phyloP scores from a whole-genome alignment of 2,888 invertebrate species.

The Tinea semifulvella region DNA sequence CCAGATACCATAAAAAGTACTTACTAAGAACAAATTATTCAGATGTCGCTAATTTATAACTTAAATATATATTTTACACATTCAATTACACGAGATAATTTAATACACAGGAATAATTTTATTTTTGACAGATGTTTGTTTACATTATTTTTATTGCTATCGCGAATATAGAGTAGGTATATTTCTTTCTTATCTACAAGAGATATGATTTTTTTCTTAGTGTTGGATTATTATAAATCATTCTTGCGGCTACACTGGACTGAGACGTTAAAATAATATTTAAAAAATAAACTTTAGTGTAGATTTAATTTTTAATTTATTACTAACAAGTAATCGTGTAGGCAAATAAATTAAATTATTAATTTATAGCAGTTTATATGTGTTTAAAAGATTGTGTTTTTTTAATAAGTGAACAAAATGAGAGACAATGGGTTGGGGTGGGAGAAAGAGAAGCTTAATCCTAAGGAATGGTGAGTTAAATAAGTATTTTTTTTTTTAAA shows the following conservation, averaged over 20 bases:
- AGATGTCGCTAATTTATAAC: no score
- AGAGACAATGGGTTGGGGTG: conserved; percentile 28
- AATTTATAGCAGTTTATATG: background rate
- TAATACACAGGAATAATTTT: no score
- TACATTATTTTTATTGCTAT: no score
- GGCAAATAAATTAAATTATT: background rate
- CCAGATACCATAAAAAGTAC: no score
- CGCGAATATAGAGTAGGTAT: no score
- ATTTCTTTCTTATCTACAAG: background rate
- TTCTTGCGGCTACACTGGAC: background rate
- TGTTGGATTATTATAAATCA: background rate
- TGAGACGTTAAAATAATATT: background rate
- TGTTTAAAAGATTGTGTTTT: conserved; percentile 19
- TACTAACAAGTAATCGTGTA: no score
- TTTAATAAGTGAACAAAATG: conserved; percentile 28
- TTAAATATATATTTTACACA: no score
- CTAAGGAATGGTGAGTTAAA: conserved; percentile 47
- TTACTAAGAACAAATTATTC: no score
- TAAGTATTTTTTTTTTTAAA: no score
- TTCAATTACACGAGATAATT: no score
- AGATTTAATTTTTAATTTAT: background rate
- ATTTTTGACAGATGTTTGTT: no score
- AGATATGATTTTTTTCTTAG: background rate
- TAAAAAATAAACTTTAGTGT: no score
- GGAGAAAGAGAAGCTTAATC: conserved; percentile 47